phyloP scores from a whole-genome alignment of 2,797 vertebrate species.

The Smutsia temminckii region DNA sequence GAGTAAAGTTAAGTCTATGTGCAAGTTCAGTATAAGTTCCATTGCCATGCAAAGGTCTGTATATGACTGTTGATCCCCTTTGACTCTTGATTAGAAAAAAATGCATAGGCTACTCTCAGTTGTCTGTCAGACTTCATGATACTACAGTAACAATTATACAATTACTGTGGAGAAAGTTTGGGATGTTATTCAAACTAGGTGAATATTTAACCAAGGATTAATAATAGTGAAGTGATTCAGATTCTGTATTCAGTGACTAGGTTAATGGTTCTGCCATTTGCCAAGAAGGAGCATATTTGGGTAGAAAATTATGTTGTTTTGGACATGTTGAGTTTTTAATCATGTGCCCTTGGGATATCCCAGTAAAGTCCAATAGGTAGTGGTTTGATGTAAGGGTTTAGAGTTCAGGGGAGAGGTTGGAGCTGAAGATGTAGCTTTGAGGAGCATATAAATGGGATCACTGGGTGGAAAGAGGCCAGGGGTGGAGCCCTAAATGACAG shows the following conservation, averaged over 20 bases:
- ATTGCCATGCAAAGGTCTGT: fast-evolving
- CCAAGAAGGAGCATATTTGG: background rate
- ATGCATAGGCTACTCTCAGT: background rate
- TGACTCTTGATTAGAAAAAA: background rate
- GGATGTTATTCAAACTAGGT: background rate
- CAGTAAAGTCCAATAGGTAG: background rate
- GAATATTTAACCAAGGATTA: background rate
- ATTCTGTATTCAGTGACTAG: background rate
- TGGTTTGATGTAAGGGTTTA: background rate
- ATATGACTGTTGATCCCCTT: background rate
- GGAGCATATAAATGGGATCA: background rate
- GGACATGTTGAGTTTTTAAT: background rate
- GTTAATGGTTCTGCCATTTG: background rate
- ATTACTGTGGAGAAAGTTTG: background rate
- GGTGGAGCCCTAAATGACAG: background rate
- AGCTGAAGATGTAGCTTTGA: background rate
- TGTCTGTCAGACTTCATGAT: background rate
- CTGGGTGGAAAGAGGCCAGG: background rate
- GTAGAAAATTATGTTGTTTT: background rate
- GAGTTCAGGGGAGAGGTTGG: background rate
- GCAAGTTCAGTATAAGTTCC: background rate
- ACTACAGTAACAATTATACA: background rate
- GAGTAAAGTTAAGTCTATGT: background rate
- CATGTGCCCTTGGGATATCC: background rate
- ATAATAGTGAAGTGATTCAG: background rate